Base-by-base conservation (phyloP, 2,113 vertebrate species). In the Chionis minor region DNA sequence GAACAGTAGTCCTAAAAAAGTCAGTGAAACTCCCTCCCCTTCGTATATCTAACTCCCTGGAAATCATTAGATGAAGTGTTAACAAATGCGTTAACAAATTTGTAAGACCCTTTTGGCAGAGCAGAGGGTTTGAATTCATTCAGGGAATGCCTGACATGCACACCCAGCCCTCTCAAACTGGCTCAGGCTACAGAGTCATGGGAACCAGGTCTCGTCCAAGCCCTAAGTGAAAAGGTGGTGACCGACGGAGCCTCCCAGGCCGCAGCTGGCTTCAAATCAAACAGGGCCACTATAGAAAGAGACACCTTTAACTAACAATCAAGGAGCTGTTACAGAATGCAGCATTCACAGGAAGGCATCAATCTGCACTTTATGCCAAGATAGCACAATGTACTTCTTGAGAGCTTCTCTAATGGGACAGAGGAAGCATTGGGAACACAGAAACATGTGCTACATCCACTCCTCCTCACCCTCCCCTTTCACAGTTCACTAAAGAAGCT, bases 261-360 rank as follows among this genome's bases (percentile, higher is more conserved):
- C 9, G 14, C 92, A 63, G 81, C 86, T 97, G 97, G 94, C 97
- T 97, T 86, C 56, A 14, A 96, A 97, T 97, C 97, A 98, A 97
- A 97, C 87, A 82, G 72, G 4, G 58, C 52, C 73, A 78, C 85
- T 86, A 79, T 62, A 97, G 94, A 96, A 83, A 91, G 73, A 94
- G 85, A 97, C 95, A 97, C 96, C 95, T 97, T 96, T 94, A 96
- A 88, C 75, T 92, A 91, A 96, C 86, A 96, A 91, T 92, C 81
- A 88, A 69, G 81, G 56, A 85, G 58, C 44, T 89, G 49, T 47
- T 93, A 97, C 94, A 98, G 97, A 98, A 95, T 45, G 63, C 63
- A 74, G 90, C 84, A 96, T 98, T 98, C 97, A 98, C 85, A 94
- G 62, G 71, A 96, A 97, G 92, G 80, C 97, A 98, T 97, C 92